A percentile compares a stretch with the other conserved stretches of the same genome.
Evolutionary conservation across 2,113 vertebrate species (phyloP).

Genomic region (Erythrocercus mccallii): DNA sequence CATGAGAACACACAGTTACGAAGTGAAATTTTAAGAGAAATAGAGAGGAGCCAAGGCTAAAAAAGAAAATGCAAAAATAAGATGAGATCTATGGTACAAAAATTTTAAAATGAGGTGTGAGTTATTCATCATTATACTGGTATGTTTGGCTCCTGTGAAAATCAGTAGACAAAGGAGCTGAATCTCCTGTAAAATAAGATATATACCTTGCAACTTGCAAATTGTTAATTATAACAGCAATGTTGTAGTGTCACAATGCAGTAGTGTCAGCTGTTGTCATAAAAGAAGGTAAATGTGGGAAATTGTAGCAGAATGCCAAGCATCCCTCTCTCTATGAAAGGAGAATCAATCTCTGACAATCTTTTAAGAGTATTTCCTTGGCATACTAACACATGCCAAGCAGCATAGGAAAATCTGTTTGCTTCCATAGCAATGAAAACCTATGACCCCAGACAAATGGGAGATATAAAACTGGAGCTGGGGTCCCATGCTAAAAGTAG

Average conservation of each 20-base stretch:
- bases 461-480: constrained; percentile 3
- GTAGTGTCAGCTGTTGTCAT: background rate
- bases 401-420: background rate
- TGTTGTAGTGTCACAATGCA: background rate
- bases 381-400: background rate
- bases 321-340: background rate
- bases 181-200: background rate
- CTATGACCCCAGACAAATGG: background rate
- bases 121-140: background rate
- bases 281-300: constrained; percentile 36
- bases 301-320: background rate
- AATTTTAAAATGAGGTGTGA: background rate
- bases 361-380: background rate
- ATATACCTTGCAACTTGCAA: background rate
- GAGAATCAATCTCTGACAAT: background rate
- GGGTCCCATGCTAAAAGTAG: constrained; percentile 4
- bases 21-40: background rate
- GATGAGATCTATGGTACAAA: background rate
- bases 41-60: background rate
- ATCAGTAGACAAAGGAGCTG: background rate
- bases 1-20: background rate
- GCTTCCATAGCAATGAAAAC: constrained; percentile 31
- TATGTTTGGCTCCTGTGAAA: background rate
- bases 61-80: background rate
- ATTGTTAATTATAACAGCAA: background rate